These are phyloP conservation scores for Kuschelorhynchus macadamiae DNA, from an alignment of 2,888 invertebrate species.

Conservation along the genomic window DNA sequence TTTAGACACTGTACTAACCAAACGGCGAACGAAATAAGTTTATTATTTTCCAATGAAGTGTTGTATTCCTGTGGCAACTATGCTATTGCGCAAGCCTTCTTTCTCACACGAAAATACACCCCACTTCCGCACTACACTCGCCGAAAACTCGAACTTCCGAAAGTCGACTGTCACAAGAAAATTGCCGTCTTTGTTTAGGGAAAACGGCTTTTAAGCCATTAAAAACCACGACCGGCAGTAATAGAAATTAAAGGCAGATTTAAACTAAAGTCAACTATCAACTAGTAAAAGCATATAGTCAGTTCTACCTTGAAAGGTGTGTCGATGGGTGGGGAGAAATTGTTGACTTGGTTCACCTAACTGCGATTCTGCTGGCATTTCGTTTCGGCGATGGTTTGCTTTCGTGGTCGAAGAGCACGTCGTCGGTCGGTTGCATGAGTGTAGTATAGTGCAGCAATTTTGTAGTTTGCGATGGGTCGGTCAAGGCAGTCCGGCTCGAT, in stretches of 20 bases:
- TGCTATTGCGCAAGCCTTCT: slow-evolving; percentile 9
- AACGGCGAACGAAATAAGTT: neutral
- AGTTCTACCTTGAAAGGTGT: slow-evolving; percentile 49
- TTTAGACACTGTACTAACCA: slow-evolving; percentile 17
- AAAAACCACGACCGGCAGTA: neutral
- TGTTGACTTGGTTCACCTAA: slow-evolving; percentile 39
- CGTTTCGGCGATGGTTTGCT: slow-evolving; percentile 15
- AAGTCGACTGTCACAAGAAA: neutral
- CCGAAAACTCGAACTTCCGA: slow-evolving; percentile 1
- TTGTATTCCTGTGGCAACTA: neutral
- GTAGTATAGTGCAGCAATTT: slow-evolving; percentile 1
- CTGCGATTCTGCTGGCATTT: slow-evolving; percentile 39
- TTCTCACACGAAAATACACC: slow-evolving; percentile 2
- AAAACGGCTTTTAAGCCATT: slow-evolving; percentile 1
- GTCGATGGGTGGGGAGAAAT: slow-evolving; percentile 35
- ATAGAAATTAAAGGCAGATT: slow-evolving; percentile 19
- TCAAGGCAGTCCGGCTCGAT: no score
- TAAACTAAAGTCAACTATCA: slow-evolving; percentile 36
- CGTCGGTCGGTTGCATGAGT: slow-evolving; percentile 10
- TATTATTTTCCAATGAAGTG: slow-evolving; percentile 3
- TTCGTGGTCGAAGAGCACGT: slow-evolving; percentile 14
- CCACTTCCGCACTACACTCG: slow-evolving; percentile 4
- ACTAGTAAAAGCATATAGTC: slow-evolving; percentile 43
- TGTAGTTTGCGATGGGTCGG: no score
- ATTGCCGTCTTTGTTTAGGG: slow-evolving; percentile 1